Conservation (phyloP, 2,797 vertebrate species). For the Scolopax rusticola region DNA sequence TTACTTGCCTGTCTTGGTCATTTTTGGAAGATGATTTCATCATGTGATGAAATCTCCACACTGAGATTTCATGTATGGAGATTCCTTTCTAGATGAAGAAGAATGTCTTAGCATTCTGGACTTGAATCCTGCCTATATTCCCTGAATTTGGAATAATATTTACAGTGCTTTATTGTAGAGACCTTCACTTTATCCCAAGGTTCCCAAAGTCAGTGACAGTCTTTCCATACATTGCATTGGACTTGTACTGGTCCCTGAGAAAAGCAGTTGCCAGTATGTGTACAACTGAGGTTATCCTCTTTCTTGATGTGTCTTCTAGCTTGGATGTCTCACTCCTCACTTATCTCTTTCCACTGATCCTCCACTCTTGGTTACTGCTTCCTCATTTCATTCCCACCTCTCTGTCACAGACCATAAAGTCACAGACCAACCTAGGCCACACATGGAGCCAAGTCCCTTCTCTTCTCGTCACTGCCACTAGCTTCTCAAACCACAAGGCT, state of each 20-base stretch:
- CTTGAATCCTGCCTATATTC: not conserved
- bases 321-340: not conserved
- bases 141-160: not conserved
- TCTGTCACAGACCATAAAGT: not conserved
- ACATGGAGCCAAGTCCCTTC: not conserved
- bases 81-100: not conserved
- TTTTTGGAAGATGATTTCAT: not conserved
- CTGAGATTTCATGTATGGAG: no score
- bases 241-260: not conserved
- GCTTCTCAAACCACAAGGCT: not conserved
- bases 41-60: not conserved
- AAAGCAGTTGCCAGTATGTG: not conserved
- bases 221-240: not conserved
- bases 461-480: not conserved
- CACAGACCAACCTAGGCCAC: not conserved
- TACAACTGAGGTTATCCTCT: not conserved
- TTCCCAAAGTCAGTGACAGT: not conserved
- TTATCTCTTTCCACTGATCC: not conserved
- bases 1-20: not conserved
- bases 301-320: not conserved
- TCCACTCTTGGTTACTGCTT: not conserved
- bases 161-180: not conserved
- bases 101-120: not conserved
- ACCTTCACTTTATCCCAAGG: not conserved
- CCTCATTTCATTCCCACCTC: not conserved